Percentiles rank a stretch among this genome's conserved stretches.
Conservation (phyloP, 2,888 invertebrate species). For the Andricus curvator region DNA sequence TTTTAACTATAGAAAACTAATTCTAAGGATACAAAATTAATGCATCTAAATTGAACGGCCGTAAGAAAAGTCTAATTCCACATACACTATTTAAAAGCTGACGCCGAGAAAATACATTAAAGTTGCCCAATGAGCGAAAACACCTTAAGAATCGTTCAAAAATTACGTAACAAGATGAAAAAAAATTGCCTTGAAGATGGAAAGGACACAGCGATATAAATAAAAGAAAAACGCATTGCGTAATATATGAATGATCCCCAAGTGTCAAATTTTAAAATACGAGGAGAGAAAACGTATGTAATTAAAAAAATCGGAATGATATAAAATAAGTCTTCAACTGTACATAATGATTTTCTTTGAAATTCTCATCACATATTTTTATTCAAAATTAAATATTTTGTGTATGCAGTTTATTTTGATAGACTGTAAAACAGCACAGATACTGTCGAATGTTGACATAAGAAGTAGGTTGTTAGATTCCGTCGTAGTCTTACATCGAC, state of each 20-base stretch:
- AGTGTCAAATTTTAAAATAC: neutral
- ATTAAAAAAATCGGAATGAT: neutral
- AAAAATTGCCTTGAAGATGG: too few species aligned
- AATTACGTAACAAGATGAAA: too few species aligned
- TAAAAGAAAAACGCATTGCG: too few species aligned
- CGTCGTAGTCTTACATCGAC: conserved; percentile 18
- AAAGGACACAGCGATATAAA: too few species aligned
- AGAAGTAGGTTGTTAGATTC: neutral
- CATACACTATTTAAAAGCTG: too few species aligned
- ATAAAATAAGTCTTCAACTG: conserved; percentile 24
- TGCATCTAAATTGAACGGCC: too few species aligned
- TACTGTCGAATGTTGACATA: conserved; percentile 12
- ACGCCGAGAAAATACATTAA: too few species aligned
- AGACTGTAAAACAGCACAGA: conserved; percentile 34
- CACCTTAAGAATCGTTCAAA: too few species aligned
- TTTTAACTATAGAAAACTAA: too few species aligned
- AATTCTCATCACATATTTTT: conserved; percentile 8
- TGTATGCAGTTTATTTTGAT: conserved; percentile 13
- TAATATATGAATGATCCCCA: neutral
- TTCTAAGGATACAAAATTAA: too few species aligned
- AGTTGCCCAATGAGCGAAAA: too few species aligned
- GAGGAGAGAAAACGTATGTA: neutral
- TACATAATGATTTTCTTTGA: conserved; percentile 29
- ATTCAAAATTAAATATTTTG: conserved; percentile 30
- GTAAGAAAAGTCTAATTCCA: too few species aligned